phyloP scores from a whole-genome alignment of 2,797 vertebrate species.

The Cirrhinus mrigala region DNA sequence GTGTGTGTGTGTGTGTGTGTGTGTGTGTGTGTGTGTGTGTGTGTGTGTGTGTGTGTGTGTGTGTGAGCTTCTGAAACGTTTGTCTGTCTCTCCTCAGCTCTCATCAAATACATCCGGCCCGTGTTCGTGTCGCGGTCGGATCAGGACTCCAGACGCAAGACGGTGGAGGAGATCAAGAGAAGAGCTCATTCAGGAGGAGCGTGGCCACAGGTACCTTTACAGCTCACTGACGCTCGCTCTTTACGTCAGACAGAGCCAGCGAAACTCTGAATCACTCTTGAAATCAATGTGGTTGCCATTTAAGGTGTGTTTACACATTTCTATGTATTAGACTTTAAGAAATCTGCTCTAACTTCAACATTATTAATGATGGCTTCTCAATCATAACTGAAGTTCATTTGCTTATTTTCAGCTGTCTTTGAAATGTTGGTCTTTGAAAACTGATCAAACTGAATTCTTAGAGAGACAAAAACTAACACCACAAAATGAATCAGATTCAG shows the following conservation, averaged over 20 bases:
- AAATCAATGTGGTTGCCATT: neutral
- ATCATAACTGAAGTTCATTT: neutral
- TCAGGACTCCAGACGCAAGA: conserved; percentile 94
- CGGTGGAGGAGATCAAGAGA: conserved; percentile 94
- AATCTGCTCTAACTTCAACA: neutral
- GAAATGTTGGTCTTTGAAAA: neutral
- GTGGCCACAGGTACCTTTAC: conserved; percentile 88
- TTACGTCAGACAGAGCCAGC: too few species aligned
- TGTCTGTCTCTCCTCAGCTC: conserved; percentile 76
- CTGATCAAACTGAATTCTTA: neutral
- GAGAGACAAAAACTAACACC: neutral
- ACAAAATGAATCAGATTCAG: neutral
- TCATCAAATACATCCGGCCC: conserved; percentile 94
- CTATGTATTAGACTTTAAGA: neutral
- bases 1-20: neutral
- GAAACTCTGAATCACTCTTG: neutral
- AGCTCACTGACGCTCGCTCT: neutral
- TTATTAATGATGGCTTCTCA: neutral
- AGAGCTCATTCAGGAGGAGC: conserved; percentile 89
- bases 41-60: neutral
- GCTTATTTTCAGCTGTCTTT: neutral
- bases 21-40: neutral
- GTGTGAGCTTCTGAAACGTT: neutral
- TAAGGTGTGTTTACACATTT: neutral
- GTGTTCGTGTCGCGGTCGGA: conserved; percentile 96